phyloP scores from a whole-genome alignment of 1,140 invertebrate species.

The Zaprionus vittiger region DNA sequence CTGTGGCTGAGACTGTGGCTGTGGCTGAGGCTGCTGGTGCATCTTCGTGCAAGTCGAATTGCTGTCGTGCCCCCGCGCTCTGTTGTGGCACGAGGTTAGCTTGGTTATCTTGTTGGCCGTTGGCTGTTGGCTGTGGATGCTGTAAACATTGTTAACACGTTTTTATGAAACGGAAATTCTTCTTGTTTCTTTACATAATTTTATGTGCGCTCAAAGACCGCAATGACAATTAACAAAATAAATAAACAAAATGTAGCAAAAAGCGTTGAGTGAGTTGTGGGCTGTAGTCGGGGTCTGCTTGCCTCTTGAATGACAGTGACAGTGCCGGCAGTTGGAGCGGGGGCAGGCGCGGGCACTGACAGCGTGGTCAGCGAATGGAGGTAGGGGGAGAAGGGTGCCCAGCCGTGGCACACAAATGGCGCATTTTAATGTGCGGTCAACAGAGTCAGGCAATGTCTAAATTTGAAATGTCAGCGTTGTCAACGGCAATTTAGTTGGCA shows the following conservation, averaged over 20 bases:
- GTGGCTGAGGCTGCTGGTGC: slow-evolving; percentile 30
- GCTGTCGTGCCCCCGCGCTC: slow-evolving; percentile 19
- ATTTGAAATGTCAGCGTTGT: slow-evolving; percentile 80
- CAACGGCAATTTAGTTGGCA: slow-evolving; percentile 61
- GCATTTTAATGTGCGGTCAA: slow-evolving; percentile 70
- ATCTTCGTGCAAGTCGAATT: slow-evolving; percentile 58
- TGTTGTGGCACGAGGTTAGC: slow-evolving; percentile 13
- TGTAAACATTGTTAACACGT: slow-evolving; percentile 60
- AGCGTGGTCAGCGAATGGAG: slow-evolving; percentile 1
- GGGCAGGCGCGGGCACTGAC: not conserved
- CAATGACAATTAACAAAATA: slow-evolving; percentile 56
- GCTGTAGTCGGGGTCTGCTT: slow-evolving; percentile 10
- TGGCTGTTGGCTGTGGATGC: slow-evolving; percentile 14
- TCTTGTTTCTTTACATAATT: slow-evolving; percentile 65
- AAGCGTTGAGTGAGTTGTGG: slow-evolving; percentile 36
- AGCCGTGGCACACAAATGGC: slow-evolving; percentile 72
- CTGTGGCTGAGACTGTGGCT: not conserved
- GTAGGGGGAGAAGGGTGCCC: slow-evolving; percentile 28
- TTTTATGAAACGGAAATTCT: slow-evolving; percentile 62
- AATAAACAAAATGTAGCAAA: slow-evolving; percentile 16
- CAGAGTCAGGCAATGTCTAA: slow-evolving; percentile 64
- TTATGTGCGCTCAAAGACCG: slow-evolving; percentile 30
- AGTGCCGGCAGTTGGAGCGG: not conserved
- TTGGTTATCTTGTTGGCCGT: not conserved
- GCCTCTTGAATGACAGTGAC: slow-evolving; percentile 12